Evolutionary conservation across 2,113 vertebrate species (phyloP).

Genomic region (Orcinus orca): DNA sequence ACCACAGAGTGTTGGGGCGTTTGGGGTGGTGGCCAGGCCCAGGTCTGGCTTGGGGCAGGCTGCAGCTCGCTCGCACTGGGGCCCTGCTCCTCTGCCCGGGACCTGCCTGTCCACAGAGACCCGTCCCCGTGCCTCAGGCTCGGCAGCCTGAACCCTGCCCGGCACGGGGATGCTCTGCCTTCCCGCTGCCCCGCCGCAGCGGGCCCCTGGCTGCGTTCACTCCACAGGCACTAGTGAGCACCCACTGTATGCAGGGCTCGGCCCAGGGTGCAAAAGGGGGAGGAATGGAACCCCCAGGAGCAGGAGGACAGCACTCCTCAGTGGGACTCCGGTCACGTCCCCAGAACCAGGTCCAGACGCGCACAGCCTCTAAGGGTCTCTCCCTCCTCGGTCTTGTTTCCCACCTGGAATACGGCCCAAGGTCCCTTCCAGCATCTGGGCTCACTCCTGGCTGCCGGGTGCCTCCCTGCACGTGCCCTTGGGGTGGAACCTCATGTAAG

Average conservation of each 20-base stretch:
- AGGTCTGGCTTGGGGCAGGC: neutral
- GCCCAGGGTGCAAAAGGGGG: neutral
- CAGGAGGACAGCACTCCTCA: neutral
- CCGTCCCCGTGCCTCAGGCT: neutral
- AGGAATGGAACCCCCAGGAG: neutral
- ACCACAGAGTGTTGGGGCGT: neutral
- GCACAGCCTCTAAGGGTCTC: rapidly evolving
- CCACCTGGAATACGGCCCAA: rapidly evolving
- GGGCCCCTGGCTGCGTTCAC: neutral
- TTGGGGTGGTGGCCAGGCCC: neutral
- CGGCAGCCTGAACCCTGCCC: neutral
- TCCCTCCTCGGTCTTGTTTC: neutral
- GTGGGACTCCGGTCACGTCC: rapidly evolving
- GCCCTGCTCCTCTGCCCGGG: neutral
- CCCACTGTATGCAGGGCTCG: neutral
- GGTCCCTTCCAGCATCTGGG: too few relatives aligned
- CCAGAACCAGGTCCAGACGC: rapidly evolving
- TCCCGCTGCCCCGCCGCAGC: rapidly evolving
- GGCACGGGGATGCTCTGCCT: rapidly evolving
- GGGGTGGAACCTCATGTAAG: rapidly evolving
- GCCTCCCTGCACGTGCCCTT: neutral
- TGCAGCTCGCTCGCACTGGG: rapidly evolving
- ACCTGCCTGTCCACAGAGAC: too few relatives aligned
- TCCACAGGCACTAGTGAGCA: too few relatives aligned
- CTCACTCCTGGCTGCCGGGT: neutral